Evolutionary conservation across 2,797 vertebrate species (phyloP).

Genomic region (Aulostomus chinensis): DNA sequence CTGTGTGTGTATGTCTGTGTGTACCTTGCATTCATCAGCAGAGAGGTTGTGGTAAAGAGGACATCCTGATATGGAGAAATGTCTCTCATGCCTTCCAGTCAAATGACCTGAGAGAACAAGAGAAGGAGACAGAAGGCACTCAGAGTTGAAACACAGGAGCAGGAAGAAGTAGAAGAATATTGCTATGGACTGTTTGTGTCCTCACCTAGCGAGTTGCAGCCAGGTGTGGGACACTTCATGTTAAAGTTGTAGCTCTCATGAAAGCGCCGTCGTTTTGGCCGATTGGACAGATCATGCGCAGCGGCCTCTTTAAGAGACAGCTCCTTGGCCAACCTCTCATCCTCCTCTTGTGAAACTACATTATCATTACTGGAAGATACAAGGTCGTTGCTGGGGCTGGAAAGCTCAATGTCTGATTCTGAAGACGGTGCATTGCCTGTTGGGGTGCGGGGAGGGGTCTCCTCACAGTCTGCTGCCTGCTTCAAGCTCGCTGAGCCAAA

Average conservation of each 20-base stretch:
- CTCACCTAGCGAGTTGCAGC: constrained; percentile 95
- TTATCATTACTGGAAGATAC: constrained; percentile 84
- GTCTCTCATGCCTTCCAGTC: constrained; percentile 95
- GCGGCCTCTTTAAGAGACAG: constrained; percentile 93
- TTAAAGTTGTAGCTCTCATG: constrained; percentile 99
- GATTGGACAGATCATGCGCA: constrained; percentile 93
- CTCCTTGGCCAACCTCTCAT: constrained; percentile 94
- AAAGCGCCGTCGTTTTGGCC: constrained; percentile 96
- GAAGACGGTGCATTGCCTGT: constrained; percentile 94
- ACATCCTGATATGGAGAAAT: constrained; percentile 97
- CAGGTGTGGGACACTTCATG: constrained; percentile 98
- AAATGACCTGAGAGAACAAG: constrained; percentile 84
- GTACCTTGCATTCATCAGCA: constrained; percentile 97
- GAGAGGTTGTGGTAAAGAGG: constrained; percentile 97
- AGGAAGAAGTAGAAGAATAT: too few species aligned
- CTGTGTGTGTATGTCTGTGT: constrained; percentile 6
- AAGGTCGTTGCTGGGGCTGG: constrained; percentile 83
- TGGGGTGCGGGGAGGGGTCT: constrained; percentile 93
- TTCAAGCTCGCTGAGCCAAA: constrained; percentile 82
- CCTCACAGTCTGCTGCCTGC: constrained; percentile 86
- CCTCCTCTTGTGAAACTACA: constrained; percentile 85
- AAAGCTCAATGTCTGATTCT: constrained; percentile 94
- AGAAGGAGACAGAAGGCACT: not conserved
- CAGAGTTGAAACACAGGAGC: not conserved
- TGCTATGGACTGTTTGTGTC: too few species aligned